Evolutionary conservation across 2,888 invertebrate genomes (phyloP), one percentile per base, ranked within the genome.

Genomic region (Oxycera nigricornis): DNA sequence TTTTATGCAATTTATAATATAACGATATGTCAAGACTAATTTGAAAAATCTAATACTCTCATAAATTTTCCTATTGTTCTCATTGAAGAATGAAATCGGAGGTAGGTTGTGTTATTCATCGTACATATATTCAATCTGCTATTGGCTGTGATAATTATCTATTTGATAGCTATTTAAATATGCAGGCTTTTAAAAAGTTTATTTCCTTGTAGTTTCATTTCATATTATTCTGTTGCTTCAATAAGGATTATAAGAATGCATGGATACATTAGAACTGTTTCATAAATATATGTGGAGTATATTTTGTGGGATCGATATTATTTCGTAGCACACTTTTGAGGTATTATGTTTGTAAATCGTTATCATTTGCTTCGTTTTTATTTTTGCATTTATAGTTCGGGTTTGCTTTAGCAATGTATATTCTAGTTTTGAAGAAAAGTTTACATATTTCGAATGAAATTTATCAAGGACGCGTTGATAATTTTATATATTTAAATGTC

Each of bases 1-100:
- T n/a, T n/a, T n/a, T n/a, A n/a, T n/a, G n/a, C n/a, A n/a, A n/a
- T n/a, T n/a, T n/a, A n/a, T n/a, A n/a, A n/a, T 14, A 31, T 31
- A 31, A 70, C 70, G 70, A 70, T 70, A 70, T 70, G 70, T 70
- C 55, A 65, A 22, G 41, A 31, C 55, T 70, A 70, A 30, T 39
- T 7, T 52, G 4, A 20, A 52, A 31, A 35, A 35, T 62, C 30
- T 14, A 59, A 28, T 20, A 70, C 4, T 55, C 14, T 24, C 24
- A 28, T 65, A 41, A 41, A 2, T 65, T 11, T 65, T 22, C 3
- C 39, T 35, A 35, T 62, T 20, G 11, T 59, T 62, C 2, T 62
- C 39, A 20, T 62, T 62, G 55, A 24, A 55, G 24, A 67, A 41
- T 26, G 2, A 68, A 70, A 46, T 46, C 26, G 67, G 70, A 70